Conservation (phyloP, 2,888 invertebrate genomes). For the Piscicola geometra region DNA sequence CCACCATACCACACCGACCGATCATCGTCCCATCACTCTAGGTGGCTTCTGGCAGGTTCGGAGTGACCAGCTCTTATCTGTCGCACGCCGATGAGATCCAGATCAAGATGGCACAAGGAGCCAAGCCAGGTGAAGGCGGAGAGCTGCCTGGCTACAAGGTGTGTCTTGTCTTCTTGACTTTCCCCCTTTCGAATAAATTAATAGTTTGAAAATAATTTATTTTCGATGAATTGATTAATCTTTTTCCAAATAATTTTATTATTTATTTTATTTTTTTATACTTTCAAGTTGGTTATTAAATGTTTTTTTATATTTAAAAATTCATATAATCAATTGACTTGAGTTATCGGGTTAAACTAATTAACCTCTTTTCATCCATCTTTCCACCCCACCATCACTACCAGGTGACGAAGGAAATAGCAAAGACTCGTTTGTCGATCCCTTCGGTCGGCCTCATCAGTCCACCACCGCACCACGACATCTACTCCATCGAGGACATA, state of each 20-base stretch:
- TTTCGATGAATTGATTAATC: neutral
- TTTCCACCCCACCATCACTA: no score
- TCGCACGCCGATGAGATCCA: constrained; percentile 96
- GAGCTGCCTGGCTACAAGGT: constrained; percentile 83
- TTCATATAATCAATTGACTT: no score
- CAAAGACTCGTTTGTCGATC: constrained; percentile 87
- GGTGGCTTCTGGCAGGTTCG: constrained; percentile 95
- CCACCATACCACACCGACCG: no score
- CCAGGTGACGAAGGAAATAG: constrained; percentile 89
- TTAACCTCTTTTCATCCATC: no score
- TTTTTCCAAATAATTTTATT: neutral
- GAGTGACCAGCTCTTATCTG: constrained; percentile 92
- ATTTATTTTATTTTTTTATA: constrained; percentile 21
- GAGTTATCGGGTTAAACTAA: no score
- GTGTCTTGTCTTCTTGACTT: constrained; percentile 32
- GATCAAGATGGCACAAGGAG: constrained; percentile 99
- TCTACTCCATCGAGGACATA: constrained; percentile 97
- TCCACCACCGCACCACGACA: constrained; percentile 98
- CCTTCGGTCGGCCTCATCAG: constrained; percentile 95
- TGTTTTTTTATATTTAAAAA: neutral
- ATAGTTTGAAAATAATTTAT: no score
- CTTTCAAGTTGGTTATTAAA: neutral
- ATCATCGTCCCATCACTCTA: constrained; percentile 39
- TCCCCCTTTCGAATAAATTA: no score
- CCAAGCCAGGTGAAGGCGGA: constrained; percentile 97